Evolutionary conservation across 1,140 invertebrate species (phyloP).

Genomic region (Euwallacea fornicatus): DNA sequence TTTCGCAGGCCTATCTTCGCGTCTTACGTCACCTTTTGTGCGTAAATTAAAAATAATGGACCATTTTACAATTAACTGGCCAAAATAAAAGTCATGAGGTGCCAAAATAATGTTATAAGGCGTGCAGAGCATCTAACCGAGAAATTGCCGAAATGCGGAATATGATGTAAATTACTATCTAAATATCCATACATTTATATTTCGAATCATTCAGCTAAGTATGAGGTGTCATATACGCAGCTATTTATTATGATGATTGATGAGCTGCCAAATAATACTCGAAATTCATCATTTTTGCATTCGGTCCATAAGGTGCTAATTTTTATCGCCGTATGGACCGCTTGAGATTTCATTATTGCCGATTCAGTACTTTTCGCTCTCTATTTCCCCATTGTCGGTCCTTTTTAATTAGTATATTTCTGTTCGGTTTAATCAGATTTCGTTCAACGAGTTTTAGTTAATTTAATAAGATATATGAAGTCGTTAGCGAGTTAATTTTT

Average conservation of each 20-base stretch:
- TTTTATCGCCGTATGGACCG: no score
- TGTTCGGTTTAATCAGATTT: no score
- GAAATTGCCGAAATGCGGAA: background rate
- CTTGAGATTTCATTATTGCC: no score
- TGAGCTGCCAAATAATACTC: background rate
- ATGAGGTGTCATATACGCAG: background rate
- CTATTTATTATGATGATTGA: background rate
- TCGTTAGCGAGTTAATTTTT: no score
- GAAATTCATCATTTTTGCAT: background rate
- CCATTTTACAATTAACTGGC: constrained; percentile 2
- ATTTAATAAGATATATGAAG: no score
- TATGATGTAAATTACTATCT: background rate
- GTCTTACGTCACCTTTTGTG: constrained; percentile 10
- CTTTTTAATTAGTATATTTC: no score
- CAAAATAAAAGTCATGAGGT: constrained; percentile 14
- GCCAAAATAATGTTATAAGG: constrained; percentile 13
- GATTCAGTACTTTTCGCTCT: no score
- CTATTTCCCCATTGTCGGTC: no score
- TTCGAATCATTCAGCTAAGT: background rate
- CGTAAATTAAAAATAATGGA: constrained; percentile 6
- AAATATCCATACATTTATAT: background rate
- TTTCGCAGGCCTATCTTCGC: no score
- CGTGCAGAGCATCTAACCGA: constrained; percentile 2
- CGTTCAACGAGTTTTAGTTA: no score
- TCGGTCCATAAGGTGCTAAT: no score